These are phyloP conservation scores for Brachyhypopomus gauderio DNA, from an alignment of 2,113 vertebrate genomes.

Conservation along the genomic window DNA sequence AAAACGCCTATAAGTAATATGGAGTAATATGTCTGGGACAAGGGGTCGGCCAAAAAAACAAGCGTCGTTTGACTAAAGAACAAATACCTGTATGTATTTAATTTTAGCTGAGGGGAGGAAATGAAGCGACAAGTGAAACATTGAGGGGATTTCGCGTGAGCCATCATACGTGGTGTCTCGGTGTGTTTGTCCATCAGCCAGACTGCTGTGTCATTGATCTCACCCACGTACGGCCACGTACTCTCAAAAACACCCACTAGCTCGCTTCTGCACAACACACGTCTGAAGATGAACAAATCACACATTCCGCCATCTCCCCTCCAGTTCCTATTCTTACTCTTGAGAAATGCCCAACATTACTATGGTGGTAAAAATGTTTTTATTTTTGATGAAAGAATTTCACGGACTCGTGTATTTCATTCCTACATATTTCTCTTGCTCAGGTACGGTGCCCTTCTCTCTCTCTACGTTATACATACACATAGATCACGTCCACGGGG, in stretches of 20 bases:
- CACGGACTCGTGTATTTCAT: neutral
- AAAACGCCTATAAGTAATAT: no score
- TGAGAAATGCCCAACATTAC: no score
- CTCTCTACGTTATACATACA: neutral
- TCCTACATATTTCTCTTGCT: no score
- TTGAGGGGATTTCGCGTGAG: neutral
- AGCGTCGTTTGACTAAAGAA: no score
- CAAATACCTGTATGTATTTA: no score
- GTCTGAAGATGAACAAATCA: neutral
- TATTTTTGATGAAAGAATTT: neutral
- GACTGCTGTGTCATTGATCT: conserved; percentile 28
- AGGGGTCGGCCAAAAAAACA: no score
- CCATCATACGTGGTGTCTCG: neutral
- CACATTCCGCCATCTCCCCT: no score
- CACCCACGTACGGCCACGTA: neutral
- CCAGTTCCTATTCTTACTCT: no score
- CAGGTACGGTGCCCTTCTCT: neutral
- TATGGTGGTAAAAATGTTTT: neutral
- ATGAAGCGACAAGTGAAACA: no score
- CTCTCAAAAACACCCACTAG: neutral
- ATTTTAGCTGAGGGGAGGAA: no score
- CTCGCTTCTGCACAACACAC: neutral
- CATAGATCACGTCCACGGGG: neutral
- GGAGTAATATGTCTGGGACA: no score
- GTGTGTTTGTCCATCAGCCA: conserved; percentile 33